Base-by-base conservation (phyloP, 1,140 invertebrate species). In the Chrysopa pallens region DNA sequence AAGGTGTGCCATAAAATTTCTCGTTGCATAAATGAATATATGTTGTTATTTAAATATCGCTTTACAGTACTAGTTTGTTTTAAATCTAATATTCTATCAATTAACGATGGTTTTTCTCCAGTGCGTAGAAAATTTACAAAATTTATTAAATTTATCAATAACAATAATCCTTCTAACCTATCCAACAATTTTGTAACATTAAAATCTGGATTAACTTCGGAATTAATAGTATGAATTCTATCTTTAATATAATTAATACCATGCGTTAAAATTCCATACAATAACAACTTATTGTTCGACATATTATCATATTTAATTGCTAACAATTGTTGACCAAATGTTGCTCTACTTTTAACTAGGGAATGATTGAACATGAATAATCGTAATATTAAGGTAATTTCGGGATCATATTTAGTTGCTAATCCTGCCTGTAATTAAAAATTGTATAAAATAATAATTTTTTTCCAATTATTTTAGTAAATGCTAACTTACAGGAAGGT, bases 1-100 rank as follows among this genome's bases (percentile, higher is more conserved):
- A 61, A 61, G 42, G 56, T 51, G 52, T 59, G 58, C 59, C 59
- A 61, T 13, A 61, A 43, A 28, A 60, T 48, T 47, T 61, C 57
- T 44, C 59, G 17, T 23, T 23, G 17, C 17, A 23, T 53, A 0
- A 55, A 49, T 28, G 57, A 45, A 51, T 58, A 61, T 45, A 58
- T 59, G 15, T 52, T 50, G 44, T 51, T 54, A 13, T 46, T 49
- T 23, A 57, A 47, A 28, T 48, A 45, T 6, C 40, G 43, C 46
- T 45, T 53, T 11, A 51, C 48, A 8, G 23, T 46, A 11, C 44
- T 38, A 47, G 55, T 59, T 52, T 60, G 57, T 8, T 57, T 50
- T 14, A 61, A 49, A 35, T 52, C 46, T 23, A 61, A 48, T 27
- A 60, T 29, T 43, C 59, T 48, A 42, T 61, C 59, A 29, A 57